Conservation (phyloP, 2,888 invertebrate species). For the Glyphotaelius pellucidus region DNA sequence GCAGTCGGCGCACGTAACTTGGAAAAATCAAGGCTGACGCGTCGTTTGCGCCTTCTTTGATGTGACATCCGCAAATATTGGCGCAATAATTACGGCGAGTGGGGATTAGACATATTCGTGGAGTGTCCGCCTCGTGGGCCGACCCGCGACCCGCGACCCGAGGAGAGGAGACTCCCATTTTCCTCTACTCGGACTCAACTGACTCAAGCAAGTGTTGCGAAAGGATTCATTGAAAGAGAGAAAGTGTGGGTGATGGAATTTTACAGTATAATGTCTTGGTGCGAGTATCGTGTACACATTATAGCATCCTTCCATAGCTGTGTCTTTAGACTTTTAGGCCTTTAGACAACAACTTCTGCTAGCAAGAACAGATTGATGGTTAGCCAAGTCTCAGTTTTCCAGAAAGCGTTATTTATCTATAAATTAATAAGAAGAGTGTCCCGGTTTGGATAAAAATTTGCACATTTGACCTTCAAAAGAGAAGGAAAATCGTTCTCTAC, state of each 20-base stretch:
- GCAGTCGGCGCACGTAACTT: conserved; percentile 41
- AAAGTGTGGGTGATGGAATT: neutral
- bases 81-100: conserved; percentile 46
- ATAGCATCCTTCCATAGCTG: too few relatives aligned
- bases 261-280: neutral
- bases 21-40: conserved; percentile 40
- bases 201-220: neutral
- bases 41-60: conserved; percentile 39
- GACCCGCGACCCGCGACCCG: neutral
- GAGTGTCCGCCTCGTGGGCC: neutral
- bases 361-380: too few relatives aligned
- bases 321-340: too few relatives aligned
- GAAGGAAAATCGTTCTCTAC: too few relatives aligned
- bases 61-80: conserved; percentile 53
- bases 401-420: too few relatives aligned
- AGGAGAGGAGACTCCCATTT: neutral
- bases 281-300: neutral
- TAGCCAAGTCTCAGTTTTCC: too few relatives aligned
- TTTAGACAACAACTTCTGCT: too few relatives aligned
- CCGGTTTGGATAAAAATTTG: too few relatives aligned
- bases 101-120: conserved; percentile 10
- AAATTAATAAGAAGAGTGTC: too few relatives aligned
- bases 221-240: neutral
- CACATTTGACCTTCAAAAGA: too few relatives aligned
- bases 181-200: neutral